Base-by-base conservation (phyloP, 2,797 vertebrate genomes). In the Bufotes viridis region DNA sequence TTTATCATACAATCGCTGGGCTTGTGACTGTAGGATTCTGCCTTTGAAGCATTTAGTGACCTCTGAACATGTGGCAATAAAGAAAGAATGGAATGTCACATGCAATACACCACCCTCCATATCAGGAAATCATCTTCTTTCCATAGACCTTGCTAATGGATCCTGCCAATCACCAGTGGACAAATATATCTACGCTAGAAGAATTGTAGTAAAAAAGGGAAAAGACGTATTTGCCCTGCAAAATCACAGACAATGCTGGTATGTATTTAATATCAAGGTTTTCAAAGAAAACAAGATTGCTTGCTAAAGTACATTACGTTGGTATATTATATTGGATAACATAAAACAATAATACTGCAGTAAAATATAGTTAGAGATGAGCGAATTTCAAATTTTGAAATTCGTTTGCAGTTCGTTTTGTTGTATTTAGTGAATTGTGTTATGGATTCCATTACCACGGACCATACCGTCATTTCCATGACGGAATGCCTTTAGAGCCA, bases 1-100 rank as follows among this genome's bases (percentile, higher is more conserved):
- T 84, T 90, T 97, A 82, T 90, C 88, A 69, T 92, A 91, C 51
- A 96, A 96, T 84, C 91, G 57, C 55, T 96, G 96, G 97, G 91
- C 65, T 49, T 96, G 97, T 93, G 95, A 96, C 83, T 94, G 94
- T 78, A 92, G 90, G 1, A 89, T 95, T 79, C 89, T 85, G 6
- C 88, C 85, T 90, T 91, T 97, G 72, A 95, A 92, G 90, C 91
- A 91, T 55, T 89, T 93, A 82, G 92, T 96, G 88, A 72, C 49
- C 78, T 93, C 93, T 49, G 91, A 93, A 89, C 93, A 89, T 74
- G 92, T 92, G 90, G 91, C 92, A 90, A 93, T 84, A 65, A 91
- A 91, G 82, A 84, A 93, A 83, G 88, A 85, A 29, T 95, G 92
- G 96, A 90, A 88, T 53, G 42, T 95, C 74, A 91, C 94, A 79